Conservation (phyloP, 2,888 invertebrate genomes). For the Conchocele bisecta region DNA sequence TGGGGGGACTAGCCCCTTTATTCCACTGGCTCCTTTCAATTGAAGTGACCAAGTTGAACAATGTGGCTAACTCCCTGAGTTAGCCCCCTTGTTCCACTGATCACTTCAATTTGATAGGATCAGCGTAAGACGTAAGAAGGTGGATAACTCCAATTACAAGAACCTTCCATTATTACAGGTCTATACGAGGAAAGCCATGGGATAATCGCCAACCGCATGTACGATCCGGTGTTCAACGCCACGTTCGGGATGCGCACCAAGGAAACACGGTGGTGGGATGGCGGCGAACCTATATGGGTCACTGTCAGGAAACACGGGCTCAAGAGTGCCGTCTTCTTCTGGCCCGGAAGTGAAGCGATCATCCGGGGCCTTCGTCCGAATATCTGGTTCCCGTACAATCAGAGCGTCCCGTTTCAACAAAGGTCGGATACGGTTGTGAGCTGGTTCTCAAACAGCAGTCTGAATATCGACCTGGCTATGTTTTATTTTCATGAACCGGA, state of each 20-base stretch:
- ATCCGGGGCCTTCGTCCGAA: slow-evolving; percentile 84
- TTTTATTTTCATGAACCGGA: slow-evolving; percentile 77
- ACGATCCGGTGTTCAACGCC: slow-evolving; percentile 83
- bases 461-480: slow-evolving; percentile 60
- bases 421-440: slow-evolving; percentile 86
- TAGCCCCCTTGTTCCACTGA: no score
- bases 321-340: slow-evolving; percentile 84
- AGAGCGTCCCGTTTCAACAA: slow-evolving; percentile 83
- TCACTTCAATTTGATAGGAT: no score
- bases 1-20: no score
- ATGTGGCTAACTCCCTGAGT: no score
- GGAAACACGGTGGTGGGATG: slow-evolving; percentile 74
- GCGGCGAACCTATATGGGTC: slow-evolving; percentile 76
- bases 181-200: slow-evolving; percentile 88
- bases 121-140: no score
- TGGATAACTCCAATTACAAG: no score
- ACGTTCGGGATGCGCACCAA: slow-evolving; percentile 57
- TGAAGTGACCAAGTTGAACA: no score
- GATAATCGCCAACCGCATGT: slow-evolving; percentile 86
- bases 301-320: slow-evolving; percentile 85
- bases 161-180: slow-evolving; percentile 84
- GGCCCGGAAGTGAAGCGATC: slow-evolving; percentile 86
- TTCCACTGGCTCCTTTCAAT: no score
- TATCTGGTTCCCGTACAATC: slow-evolving; percentile 80
- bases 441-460: slow-evolving; percentile 64